Base-by-base conservation (phyloP, 2,113 vertebrate genomes). In the Callospermophilus lateralis region DNA sequence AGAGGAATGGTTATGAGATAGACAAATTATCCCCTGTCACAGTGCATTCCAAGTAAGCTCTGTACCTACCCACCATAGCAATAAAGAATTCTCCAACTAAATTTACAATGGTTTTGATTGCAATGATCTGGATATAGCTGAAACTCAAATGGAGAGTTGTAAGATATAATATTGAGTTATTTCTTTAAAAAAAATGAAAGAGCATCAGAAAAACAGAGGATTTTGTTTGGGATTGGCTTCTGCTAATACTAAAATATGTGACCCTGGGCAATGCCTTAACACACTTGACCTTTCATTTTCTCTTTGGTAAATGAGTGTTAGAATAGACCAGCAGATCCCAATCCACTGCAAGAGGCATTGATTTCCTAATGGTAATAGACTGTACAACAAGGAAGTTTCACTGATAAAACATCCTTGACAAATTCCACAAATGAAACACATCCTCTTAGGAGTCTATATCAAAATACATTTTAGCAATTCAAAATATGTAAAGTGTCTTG, bases 1-100 rank as follows among this genome's bases (percentile, higher is more conserved):
- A 93, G 78, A 90, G 70, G 53, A 48, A 77, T 84, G 58, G 51
- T 81, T 86, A 90, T 45, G 45, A 96, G 80, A 93, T 37, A 86
- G 68, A 91, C 4, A 93, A 97, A 84, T 83, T 84, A 90, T 84
- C 92, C 37, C 55, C 78, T 95, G 76, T 84, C 79, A 76, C 39
- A 77, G 76, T 39, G 13, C 37, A 81, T 80, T 84, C 13, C 4
- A 84, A 94, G 67, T 48, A 84, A 76, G 88, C 80, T 84, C 55
- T 22, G 55, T 58, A 58, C 55, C 55, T 84, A 81, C 3, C 39
- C 67, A 84, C 73, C 58, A 81, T 9, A 39, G 89, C 72, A 84
- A 72, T 74, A 61, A 93, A 88, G 65, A 96, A 88, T 53, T 81
- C 42, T 16, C 24, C 94, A 95, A 48, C 42, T 92, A 93, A 84